Base-by-base conservation (phyloP, 2,113 vertebrate genomes). In the Loxodonta africana region DNA sequence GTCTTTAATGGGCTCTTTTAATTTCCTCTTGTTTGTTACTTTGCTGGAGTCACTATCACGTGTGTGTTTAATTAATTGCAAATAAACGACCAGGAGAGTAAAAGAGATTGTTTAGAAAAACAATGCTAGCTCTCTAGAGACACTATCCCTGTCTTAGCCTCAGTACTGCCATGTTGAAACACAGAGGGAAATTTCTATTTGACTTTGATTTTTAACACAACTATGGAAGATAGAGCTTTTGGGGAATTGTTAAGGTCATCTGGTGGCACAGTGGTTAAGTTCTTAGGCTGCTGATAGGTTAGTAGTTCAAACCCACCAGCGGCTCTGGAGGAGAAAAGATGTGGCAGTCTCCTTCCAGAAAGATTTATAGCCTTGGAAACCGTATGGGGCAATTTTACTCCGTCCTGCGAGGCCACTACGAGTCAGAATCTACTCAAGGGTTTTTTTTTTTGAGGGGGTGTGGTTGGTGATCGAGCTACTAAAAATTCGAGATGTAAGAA, bases 11-110 rank as follows among this genome's bases (percentile, higher is more conserved):
- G 9, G 11, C 94, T 74, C 23, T 87, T 82, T 80, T 51, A 21
- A 51, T 90, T 96, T 96, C 81, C 63, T 94, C 48, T 60, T 87
- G 41, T 57, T 80, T 74, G 51, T 94, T 33, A 62, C 28, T 33
- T 82, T 62, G 30, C 20, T 44, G 1, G 28, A 76, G 57, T 37
- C 86, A 23, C 81, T 65, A 10, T 62, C 4, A 1, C 4, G 8
- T 37, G 67, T 6, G 4, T 25, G 67, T 51, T 83, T 73, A 81
- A 76, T 88, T 71, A 37, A 41, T 67, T 44, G 44, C 74, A 28
- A 53, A 53, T 26, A 48, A 62, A 73, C 41, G 1, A 28, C 21
- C 6, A 48, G 25, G 48, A 80, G n/a, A 69, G 51, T n/a, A 20
- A 76, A 88, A 63, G 23, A 69, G 10, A 57, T 8, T 7, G 25